Evolutionary conservation across 1,140 invertebrate genomes (phyloP).

Genomic region (Euwallacea similis): DNA sequence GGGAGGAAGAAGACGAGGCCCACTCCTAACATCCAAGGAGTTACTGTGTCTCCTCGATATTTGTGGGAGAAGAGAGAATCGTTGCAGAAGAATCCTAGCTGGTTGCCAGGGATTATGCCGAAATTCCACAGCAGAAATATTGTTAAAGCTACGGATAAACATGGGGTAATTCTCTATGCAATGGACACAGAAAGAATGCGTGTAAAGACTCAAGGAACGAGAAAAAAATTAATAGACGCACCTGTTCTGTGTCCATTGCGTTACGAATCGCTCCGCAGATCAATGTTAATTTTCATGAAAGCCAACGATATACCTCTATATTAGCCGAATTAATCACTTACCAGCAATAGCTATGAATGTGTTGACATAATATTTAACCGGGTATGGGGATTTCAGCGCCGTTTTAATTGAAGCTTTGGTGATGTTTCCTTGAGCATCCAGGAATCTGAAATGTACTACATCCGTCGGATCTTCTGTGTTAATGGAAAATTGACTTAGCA

Average conservation of each 20-base stretch:
- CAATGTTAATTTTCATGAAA: no score
- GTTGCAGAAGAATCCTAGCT: slow-evolving; percentile 63
- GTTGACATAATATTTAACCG: slow-evolving; percentile 31
- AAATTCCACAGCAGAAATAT: slow-evolving; percentile 53
- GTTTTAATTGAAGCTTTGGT: slow-evolving; percentile 22
- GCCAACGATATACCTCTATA: no score
- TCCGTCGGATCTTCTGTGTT: slow-evolving; percentile 11
- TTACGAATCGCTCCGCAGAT: no score
- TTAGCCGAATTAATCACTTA: slow-evolving; percentile 3
- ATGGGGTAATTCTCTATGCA: no score
- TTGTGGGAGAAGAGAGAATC: slow-evolving; percentile 63
- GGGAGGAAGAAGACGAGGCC: slow-evolving; percentile 48
- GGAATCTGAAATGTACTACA: slow-evolving; percentile 22
- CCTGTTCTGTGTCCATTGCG: no score
- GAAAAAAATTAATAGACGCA: no score
- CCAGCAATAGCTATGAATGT: slow-evolving; percentile 6
- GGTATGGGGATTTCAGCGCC: slow-evolving; percentile 27
- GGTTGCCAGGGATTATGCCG: slow-evolving; percentile 55
- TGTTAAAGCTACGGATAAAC: not conserved
- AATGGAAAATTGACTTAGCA: not conserved
- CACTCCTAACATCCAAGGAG: slow-evolving; percentile 51
- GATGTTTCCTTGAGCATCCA: slow-evolving; percentile 23
- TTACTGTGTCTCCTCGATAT: slow-evolving; percentile 63
- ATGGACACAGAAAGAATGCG: no score
- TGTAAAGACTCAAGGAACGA: no score